Conservation (phyloP, 1,140 invertebrate species). For the Platyscapa corneri region DNA sequence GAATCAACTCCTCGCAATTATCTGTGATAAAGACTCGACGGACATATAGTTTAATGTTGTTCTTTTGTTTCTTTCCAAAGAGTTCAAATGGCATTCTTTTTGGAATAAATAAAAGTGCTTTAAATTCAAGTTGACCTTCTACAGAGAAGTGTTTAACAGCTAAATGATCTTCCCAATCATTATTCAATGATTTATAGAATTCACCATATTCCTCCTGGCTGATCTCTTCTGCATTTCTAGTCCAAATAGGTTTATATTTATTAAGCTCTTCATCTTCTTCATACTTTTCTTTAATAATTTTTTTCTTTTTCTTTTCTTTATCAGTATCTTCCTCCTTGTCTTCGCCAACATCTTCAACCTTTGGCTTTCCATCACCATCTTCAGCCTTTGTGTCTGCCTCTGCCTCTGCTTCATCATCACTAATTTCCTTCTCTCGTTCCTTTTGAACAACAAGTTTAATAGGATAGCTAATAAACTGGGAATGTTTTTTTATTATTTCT, state of each 20-base stretch:
- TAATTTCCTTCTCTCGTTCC: constrained; percentile 95
- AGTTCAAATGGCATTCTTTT: constrained; percentile 96
- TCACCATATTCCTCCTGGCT: constrained; percentile 98
- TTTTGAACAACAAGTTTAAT: constrained; percentile 96
- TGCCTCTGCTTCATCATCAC: constrained; percentile 89
- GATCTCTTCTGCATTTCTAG: constrained; percentile 98
- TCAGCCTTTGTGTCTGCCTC: constrained; percentile 77
- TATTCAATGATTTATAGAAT: constrained; percentile 98
- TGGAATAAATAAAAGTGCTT: constrained; percentile 95
- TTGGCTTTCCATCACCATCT: constrained; percentile 87
- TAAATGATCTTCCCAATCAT: constrained; percentile 99
- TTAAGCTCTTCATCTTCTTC: constrained; percentile 99
- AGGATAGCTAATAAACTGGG: constrained; percentile 99
- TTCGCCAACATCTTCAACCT: constrained; percentile 94
- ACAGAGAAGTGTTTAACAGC: constrained; percentile 99
- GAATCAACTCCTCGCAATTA: constrained; percentile 98
- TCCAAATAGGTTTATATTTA: constrained; percentile 99
- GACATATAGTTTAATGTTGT: constrained; percentile 98
- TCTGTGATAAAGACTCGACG: constrained; percentile 99
- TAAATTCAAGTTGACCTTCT: constrained; percentile 98
- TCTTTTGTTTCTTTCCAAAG: constrained; percentile 98
- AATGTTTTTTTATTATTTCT: constrained; percentile 98
- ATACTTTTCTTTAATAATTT: constrained; percentile 98
- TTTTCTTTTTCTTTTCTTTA: constrained; percentile 92
- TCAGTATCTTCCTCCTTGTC: constrained; percentile 87